A percentile compares a stretch with the other conserved stretches of the same genome.
These are phyloP conservation scores for Aphrophora alni DNA, from an alignment of 2,888 invertebrate genomes.

Conservation along the genomic window DNA sequence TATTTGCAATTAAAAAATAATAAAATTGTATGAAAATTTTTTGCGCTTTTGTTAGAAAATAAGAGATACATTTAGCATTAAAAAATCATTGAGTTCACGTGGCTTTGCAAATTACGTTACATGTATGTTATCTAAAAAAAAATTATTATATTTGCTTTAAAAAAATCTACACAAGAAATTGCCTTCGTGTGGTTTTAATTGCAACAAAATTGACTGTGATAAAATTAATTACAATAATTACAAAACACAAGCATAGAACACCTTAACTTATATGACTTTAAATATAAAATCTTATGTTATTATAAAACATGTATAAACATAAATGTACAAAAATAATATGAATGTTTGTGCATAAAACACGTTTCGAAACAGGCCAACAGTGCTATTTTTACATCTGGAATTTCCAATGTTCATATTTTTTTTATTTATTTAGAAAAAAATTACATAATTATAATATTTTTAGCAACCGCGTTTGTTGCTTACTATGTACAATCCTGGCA, in stretches of 20 bases:
- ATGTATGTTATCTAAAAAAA: too few species aligned
- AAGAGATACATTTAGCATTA: too few species aligned
- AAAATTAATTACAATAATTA: neutral
- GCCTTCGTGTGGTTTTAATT: neutral
- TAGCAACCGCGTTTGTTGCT: neutral
- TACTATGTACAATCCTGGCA: constrained; percentile 14
- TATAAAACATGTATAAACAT: neutral
- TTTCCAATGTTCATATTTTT: neutral
- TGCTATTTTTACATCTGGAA: neutral
- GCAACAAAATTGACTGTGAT: neutral
- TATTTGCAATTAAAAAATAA: too few species aligned
- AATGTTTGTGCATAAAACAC: neutral
- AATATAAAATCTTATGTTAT: neutral
- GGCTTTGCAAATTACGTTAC: too few species aligned
- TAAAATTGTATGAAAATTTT: too few species aligned
- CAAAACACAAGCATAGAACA: neutral
- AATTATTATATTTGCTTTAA: too few species aligned
- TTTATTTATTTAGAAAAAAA: too few species aligned
- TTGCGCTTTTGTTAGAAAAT: too few species aligned
- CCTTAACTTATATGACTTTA: neutral
- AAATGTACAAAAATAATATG: neutral
- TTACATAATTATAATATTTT: neutral
- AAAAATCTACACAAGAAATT: too few species aligned
- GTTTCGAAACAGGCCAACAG: neutral
- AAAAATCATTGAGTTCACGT: too few species aligned